phyloP scores from a whole-genome alignment of 2,797 vertebrate genomes.

The Gymnoscopelus braueri region DNA sequence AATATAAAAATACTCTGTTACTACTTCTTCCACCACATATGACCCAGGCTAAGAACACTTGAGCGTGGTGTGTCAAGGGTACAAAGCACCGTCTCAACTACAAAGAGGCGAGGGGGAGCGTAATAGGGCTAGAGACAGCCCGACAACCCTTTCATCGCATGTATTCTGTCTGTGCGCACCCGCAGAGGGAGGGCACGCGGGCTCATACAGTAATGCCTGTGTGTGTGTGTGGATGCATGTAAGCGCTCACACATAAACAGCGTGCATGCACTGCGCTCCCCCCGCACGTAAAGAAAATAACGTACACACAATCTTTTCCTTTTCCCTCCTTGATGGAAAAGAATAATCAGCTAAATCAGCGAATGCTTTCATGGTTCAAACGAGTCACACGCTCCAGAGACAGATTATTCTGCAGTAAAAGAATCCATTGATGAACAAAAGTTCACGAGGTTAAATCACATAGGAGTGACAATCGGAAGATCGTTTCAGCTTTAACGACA shows the following conservation, averaged over 20 bases:
- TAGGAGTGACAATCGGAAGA: slow-evolving; percentile 55
- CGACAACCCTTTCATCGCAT: slow-evolving; percentile 53
- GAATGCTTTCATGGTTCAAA: slow-evolving; percentile 52
- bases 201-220: background rate
- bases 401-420: slow-evolving; percentile 52
- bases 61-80: slow-evolving; percentile 66
- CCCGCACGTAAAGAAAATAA: background rate
- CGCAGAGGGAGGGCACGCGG: background rate
- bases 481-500: slow-evolving; percentile 54
- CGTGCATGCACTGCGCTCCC: background rate
- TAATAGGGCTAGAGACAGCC: slow-evolving; percentile 57
- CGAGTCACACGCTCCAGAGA: slow-evolving; percentile 42
- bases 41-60: slow-evolving; percentile 66
- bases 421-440: slow-evolving; percentile 49
- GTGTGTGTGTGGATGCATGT: too few relatives aligned
- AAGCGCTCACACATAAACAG: background rate
- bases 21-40: slow-evolving; percentile 33
- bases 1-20: too few relatives aligned
- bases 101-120: slow-evolving; percentile 59
- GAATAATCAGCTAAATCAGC: slow-evolving; percentile 40
- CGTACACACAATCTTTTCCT: slow-evolving; percentile 5
- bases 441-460: slow-evolving; percentile 56
- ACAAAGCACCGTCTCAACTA: slow-evolving; percentile 70
- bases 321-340: background rate
- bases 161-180: slow-evolving; percentile 37